Base-by-base conservation (phyloP, 1,140 invertebrate genomes). In the Ips nitidus region DNA sequence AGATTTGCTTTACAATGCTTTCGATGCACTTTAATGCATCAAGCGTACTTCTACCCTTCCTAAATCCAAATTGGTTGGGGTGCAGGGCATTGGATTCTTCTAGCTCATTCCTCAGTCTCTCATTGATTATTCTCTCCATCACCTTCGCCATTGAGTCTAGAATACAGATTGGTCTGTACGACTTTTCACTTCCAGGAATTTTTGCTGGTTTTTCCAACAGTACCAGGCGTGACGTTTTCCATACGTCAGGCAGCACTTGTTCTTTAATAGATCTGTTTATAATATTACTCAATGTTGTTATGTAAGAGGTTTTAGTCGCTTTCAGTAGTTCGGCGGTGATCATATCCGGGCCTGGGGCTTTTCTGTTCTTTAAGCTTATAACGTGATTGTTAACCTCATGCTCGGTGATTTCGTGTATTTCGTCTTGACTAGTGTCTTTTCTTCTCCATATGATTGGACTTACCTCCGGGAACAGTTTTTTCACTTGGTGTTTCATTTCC, bases 301-400 rank as follows among this genome's bases (percentile, higher is more conserved):
- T n/a, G n/a, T n/a, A n/a, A n/a, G n/a, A n/a, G n/a, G n/a, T n/a
- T n/a, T n/a, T n/a, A n/a, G 7, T 1, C 8, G n/a, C 4, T 56
- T 66, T 71, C 2, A 76, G 3, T 1, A 74, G 65, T 45, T 75
- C 73, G n/a, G 47, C 38, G 22, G 73, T 69, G 6, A 77, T 63
- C 0, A 71, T 67, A 56, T 74, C 76, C 4, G 71, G 73, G 2
- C 75, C 75, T 3, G 76, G 76, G 0, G 75, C 71, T 53, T 73
- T 77, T 7, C 60, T 69, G 37, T 50, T 70, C 52, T 70, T 69
- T 5, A 74, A 39, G 2, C 52, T 64, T 1, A 3, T 37, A 22
- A 53, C 37, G 4, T 57, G 75, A 6, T 36, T 58, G 5, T 22
- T 22, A 2, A 75, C 63, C 43, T 77, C 42, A 36, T 50, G 4